These are phyloP conservation scores for Hippopotamus amphibius DNA, from an alignment of 2,113 vertebrate genomes.

Conservation along the genomic window DNA sequence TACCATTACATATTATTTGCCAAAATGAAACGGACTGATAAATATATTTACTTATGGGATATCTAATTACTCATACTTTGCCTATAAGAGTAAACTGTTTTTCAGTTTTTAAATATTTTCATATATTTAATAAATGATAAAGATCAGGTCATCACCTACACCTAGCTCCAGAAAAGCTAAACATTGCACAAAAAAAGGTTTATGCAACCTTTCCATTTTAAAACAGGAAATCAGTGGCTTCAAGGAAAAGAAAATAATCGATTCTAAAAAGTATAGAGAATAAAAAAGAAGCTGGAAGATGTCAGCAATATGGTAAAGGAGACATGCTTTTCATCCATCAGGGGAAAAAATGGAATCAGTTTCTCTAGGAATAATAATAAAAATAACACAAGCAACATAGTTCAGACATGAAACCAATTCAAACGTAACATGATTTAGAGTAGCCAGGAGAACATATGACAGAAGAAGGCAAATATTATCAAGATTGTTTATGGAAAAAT, in stretches of 20 bases:
- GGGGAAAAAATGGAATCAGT: background rate
- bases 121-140: slow-evolving; percentile 65
- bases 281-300: background rate
- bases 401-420: slow-evolving; percentile 38
- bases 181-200: background rate
- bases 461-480: background rate
- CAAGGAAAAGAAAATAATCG: slow-evolving; percentile 44
- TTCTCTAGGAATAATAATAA: background rate
- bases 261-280: background rate
- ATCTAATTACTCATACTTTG: slow-evolving; percentile 24
- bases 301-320: background rate
- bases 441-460: background rate
- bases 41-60: slow-evolving; percentile 34
- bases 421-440: background rate
- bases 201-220: background rate
- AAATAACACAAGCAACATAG: background rate
- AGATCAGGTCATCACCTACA: background rate
- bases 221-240: slow-evolving; percentile 17
- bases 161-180: background rate
- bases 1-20: slow-evolving; percentile 9
- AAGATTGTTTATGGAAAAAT: background rate
- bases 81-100: slow-evolving; percentile 26
- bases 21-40: slow-evolving; percentile 13
- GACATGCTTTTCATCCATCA: background rate
- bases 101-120: slow-evolving; percentile 27